A percentile compares a stretch with the other conserved stretches of the same genome.
Evolutionary conservation across 2,797 vertebrate genomes (phyloP).

Genomic region (Kryptolebias ocellatus): DNA sequence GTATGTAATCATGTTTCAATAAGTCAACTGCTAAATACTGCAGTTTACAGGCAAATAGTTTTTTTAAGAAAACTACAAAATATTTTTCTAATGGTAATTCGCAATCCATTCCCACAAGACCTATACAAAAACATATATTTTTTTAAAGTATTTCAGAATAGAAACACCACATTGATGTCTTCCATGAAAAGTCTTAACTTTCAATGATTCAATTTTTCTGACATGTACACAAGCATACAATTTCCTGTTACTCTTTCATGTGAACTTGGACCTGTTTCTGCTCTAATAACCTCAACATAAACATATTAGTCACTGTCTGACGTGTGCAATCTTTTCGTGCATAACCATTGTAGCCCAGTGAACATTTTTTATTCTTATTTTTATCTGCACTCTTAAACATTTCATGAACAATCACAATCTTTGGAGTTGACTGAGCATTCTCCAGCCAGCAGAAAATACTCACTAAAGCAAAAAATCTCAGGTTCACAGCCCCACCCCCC

Average conservation of each 20-base stretch:
- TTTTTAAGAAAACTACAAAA: too few species aligned
- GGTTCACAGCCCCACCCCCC: constrained; percentile 44
- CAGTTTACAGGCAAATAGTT: too few species aligned
- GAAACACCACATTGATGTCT: too few species aligned
- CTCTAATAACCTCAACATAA: constrained; percentile 34
- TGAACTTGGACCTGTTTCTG: neutral
- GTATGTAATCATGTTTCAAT: too few species aligned
- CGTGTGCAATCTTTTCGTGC: constrained; percentile 16
- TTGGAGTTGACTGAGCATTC: constrained; percentile 46
- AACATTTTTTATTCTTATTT: constrained; percentile 14
- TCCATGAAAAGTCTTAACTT: too few species aligned
- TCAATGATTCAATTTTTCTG: neutral
- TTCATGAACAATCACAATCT: constrained; percentile 28
- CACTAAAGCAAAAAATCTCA: constrained; percentile 20
- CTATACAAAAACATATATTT: too few species aligned
- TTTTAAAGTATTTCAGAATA: too few species aligned
- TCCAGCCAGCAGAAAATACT: constrained; percentile 44
- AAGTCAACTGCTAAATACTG: too few species aligned
- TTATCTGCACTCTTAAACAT: constrained; percentile 7
- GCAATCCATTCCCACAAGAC: too few species aligned
- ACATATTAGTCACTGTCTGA: constrained; percentile 35
- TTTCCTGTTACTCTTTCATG: neutral
- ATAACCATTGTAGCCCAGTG: constrained; percentile 22
- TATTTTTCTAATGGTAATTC: too few species aligned
- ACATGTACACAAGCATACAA: neutral